phyloP scores from a whole-genome alignment of 2,113 vertebrate species.

The Rhadina sibilatrix region DNA sequence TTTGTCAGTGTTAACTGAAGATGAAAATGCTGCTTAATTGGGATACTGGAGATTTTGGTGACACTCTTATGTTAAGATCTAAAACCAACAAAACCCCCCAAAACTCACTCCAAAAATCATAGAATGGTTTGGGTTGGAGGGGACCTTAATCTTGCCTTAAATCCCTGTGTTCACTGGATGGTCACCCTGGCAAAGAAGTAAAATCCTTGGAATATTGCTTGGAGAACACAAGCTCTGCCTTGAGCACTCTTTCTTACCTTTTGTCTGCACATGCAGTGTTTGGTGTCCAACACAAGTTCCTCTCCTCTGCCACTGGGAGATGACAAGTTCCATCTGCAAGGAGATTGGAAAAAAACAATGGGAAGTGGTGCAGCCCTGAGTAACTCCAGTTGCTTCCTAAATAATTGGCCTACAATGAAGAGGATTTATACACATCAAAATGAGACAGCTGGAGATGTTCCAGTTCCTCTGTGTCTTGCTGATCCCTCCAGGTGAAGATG shows the following conservation, averaged over 20 bases:
- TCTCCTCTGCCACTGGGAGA: neutral
- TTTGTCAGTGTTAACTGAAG: neutral
- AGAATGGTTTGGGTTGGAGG: neutral
- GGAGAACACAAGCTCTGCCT: neutral
- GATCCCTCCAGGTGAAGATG: neutral
- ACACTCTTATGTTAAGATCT: neutral
- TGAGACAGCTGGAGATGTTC: neutral
- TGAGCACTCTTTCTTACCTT: neutral
- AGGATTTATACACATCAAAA: neutral
- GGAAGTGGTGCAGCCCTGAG: neutral
- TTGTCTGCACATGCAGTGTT: neutral
- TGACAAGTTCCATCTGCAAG: neutral
- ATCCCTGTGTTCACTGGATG: neutral
- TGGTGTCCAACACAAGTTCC: neutral
- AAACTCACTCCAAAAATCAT: neutral
- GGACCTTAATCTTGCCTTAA: neutral
- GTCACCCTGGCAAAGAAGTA: neutral
- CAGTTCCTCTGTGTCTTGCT: neutral
- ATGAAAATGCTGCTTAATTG: neutral
- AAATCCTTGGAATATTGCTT: neutral
- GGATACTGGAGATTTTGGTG: neutral
- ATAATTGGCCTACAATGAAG: neutral
- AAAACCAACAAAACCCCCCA: neutral
- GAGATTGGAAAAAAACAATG: neutral
- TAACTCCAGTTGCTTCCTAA: neutral